phyloP scores from a whole-genome alignment of 2,888 invertebrate species.

The Chaitophorus viminalis region DNA sequence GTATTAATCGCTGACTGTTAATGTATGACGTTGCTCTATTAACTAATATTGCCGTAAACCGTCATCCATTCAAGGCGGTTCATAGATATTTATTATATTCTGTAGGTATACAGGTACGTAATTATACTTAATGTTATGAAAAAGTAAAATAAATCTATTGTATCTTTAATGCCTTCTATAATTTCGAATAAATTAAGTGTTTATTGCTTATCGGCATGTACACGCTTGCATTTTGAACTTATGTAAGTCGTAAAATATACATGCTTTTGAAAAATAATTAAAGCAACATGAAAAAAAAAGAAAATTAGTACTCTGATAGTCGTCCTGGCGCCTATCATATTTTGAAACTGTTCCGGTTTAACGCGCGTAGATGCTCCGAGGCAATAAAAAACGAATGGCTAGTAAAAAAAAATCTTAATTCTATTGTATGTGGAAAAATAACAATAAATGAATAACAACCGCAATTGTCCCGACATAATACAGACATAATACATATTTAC shows the following conservation, averaged over 20 bases:
- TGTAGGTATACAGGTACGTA: neutral
- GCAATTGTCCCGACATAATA: slow-evolving; percentile 34
- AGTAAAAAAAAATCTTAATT: slow-evolving; percentile 26
- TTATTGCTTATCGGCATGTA: neutral
- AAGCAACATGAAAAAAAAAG: neutral
- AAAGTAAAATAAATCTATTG: slow-evolving; percentile 18
- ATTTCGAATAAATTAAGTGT: neutral
- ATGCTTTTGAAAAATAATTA: slow-evolving; percentile 11
- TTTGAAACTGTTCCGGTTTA: slow-evolving; percentile 50
- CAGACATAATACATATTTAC: neutral
- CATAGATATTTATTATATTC: neutral
- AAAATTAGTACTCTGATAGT: slow-evolving; percentile 16
- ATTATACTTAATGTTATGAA: neutral
- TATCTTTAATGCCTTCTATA: neutral
- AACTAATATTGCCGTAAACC: neutral
- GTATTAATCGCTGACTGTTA: slow-evolving; percentile 3
- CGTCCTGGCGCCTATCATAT: slow-evolving; percentile 50
- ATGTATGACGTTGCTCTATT: slow-evolving; percentile 30
- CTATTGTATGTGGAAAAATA: slow-evolving; percentile 31
- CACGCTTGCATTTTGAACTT: neutral
- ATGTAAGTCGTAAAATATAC: neutral
- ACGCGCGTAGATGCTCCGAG: slow-evolving; percentile 31
- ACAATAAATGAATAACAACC: slow-evolving; percentile 41
- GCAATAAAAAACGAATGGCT: slow-evolving; percentile 23
- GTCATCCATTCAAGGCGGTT: neutral